phyloP scores from a whole-genome alignment of 2,888 invertebrate genomes.

The Heliconius sara region DNA sequence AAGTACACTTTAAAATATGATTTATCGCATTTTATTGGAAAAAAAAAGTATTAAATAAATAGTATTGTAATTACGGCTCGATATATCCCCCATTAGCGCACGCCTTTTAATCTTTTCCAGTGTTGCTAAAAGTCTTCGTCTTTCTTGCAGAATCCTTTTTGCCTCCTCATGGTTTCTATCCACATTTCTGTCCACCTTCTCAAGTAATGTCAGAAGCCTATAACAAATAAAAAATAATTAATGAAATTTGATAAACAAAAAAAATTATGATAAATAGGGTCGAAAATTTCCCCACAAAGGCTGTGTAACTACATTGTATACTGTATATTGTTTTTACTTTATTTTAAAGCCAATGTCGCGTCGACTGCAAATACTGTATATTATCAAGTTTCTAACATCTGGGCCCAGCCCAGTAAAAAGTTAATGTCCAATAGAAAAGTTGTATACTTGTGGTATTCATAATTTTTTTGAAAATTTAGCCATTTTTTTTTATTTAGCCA shows the following conservation, averaged over 20 bases:
- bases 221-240: neutral
- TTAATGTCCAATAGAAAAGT: no score
- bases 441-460: no score
- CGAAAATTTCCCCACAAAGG: no score
- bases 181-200: constrained; percentile 5
- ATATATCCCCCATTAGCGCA: constrained; percentile 9
- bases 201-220: constrained; percentile 6
- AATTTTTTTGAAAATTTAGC: no score
- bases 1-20: no score
- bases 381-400: no score
- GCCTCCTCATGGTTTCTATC: constrained; percentile 13
- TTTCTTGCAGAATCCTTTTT: constrained; percentile 13
- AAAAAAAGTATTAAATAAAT: neutral
- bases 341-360: no score
- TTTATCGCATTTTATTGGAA: neutral
- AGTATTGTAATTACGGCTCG: neutral
- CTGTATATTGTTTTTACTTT: no score
- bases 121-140: constrained; percentile 1
- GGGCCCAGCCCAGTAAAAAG: no score
- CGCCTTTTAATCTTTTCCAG: constrained; percentile 10
- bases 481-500: no score
- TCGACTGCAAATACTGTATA: no score
- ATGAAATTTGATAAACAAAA: neutral
- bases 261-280: neutral
- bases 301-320: no score